Conservation (phyloP, 1,140 invertebrate genomes). For the Nasonia giraulti region DNA sequence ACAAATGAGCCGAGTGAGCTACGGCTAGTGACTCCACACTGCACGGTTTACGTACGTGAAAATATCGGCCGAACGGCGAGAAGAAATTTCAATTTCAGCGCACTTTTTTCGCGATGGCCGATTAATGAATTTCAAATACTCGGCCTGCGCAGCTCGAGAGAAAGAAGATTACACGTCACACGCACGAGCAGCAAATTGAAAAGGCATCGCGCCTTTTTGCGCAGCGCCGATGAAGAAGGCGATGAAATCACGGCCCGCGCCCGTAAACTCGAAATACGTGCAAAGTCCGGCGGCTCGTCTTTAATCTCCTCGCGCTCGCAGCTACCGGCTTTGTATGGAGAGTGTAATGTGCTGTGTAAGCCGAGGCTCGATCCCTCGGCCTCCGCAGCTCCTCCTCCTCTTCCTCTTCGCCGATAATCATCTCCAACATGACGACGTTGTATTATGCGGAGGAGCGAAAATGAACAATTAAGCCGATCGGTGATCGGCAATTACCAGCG, state of each 20-base stretch:
- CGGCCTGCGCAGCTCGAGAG: not conserved
- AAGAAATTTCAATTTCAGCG: too few species aligned
- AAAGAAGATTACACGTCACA: not conserved
- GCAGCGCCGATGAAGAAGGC: slow-evolving; percentile 9
- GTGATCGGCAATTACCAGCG: slow-evolving; percentile 34
- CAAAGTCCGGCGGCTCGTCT: slow-evolving; percentile 45
- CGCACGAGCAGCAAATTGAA: not conserved
- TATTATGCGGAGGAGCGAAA: slow-evolving; percentile 29
- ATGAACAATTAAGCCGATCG: slow-evolving; percentile 42
- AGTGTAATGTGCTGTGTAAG: slow-evolving; percentile 48
- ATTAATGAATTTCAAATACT: not conserved
- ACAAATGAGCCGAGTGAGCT: too few species aligned
- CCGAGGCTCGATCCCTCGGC: slow-evolving; percentile 39
- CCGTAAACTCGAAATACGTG: slow-evolving; percentile 21
- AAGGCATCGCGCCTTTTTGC: slow-evolving; percentile 2
- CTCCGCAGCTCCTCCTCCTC: not conserved
- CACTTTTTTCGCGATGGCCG: slow-evolving; percentile 50
- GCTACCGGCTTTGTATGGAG: slow-evolving; percentile 44
- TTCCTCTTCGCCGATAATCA: slow-evolving; percentile 40
- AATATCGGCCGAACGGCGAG: too few species aligned
- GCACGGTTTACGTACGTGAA: too few species aligned
- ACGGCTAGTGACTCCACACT: too few species aligned
- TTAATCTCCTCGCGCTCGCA: slow-evolving; percentile 38
- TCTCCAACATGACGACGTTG: slow-evolving; percentile 47
- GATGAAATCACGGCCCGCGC: slow-evolving; percentile 31